These are phyloP conservation scores for Aramus guarauna DNA, from an alignment of 2,113 vertebrate genomes.

Conservation along the genomic window DNA sequence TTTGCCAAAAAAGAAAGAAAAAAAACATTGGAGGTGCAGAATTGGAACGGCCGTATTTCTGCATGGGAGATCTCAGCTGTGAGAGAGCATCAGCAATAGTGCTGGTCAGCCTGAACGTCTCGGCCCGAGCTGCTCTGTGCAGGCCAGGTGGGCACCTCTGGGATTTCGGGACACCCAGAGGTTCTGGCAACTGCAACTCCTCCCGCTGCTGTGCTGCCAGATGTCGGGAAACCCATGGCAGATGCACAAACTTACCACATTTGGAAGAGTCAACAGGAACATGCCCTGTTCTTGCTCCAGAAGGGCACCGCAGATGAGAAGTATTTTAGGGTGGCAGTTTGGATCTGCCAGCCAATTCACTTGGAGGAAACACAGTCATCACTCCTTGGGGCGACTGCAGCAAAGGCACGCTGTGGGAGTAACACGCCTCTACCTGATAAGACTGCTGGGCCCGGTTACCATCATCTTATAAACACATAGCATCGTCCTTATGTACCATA, in stretches of 20 bases:
- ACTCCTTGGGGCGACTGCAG: rapidly evolving
- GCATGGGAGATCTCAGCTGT: background rate
- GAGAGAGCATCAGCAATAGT: background rate
- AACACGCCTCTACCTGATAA: background rate
- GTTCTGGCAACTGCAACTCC: background rate
- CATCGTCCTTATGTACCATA: background rate
- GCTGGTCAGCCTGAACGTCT: background rate
- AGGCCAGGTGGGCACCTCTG: background rate
- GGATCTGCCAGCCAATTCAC: background rate
- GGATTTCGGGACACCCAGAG: background rate
- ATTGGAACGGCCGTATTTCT: background rate
- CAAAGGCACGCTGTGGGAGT: background rate
- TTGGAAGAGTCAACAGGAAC: background rate
- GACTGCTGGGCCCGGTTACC: background rate
- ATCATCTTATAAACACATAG: background rate
- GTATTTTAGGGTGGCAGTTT: background rate
- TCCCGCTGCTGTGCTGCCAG: rapidly evolving
- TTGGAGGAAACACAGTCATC: rapidly evolving
- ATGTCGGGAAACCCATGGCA: background rate
- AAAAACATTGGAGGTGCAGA: background rate
- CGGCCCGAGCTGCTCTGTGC: background rate
- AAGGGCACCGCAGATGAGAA: background rate
- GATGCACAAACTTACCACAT: background rate
- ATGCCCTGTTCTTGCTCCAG: background rate
- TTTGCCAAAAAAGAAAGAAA: background rate